Evolutionary conservation across 2,888 invertebrate species (phyloP).

Genomic region (Gryllus longicercus): DNA sequence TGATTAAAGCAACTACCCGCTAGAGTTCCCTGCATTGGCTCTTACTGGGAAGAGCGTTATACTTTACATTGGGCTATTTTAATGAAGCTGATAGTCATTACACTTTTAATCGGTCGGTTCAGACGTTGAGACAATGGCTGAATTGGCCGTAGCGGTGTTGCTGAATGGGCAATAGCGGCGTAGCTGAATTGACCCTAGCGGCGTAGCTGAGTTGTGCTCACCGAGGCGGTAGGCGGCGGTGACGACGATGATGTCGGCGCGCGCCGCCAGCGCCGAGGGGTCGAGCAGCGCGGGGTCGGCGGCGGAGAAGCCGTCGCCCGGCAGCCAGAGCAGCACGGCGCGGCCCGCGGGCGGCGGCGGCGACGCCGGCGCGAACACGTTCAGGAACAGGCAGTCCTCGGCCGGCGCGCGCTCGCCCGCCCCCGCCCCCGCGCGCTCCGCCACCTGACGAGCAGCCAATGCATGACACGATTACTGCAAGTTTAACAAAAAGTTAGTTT

Average conservation of each 20-base stretch:
- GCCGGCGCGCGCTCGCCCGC: constrained; percentile 3
- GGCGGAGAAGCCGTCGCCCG: constrained; percentile 47
- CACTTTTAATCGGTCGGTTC: too few species aligned
- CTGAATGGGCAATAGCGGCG: too few species aligned
- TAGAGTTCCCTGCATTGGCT: too few species aligned
- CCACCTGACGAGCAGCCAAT: neutral
- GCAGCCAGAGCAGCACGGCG: constrained; percentile 42
- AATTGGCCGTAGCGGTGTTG: too few species aligned
- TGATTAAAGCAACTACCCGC: too few species aligned
- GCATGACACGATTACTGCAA: too few species aligned
- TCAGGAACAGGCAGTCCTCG: constrained; percentile 43
- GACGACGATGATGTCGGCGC: constrained; percentile 52
- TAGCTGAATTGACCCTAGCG: too few species aligned
- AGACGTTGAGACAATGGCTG: too few species aligned
- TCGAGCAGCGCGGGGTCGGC: constrained; percentile 53
- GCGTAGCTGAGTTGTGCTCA: constrained; percentile 18
- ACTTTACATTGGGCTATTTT: too few species aligned
- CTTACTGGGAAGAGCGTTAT: too few species aligned
- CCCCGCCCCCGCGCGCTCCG: neutral
- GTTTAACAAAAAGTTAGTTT: too few species aligned
- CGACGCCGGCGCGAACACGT: constrained; percentile 40
- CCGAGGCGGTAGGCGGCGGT: constrained; percentile 52
- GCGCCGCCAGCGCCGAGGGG: constrained; percentile 50
- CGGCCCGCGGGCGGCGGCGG: neutral
- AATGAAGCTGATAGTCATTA: too few species aligned